These are phyloP conservation scores for Fabriciana adippe DNA, from an alignment of 2,888 invertebrate genomes.

Conservation along the genomic window DNA sequence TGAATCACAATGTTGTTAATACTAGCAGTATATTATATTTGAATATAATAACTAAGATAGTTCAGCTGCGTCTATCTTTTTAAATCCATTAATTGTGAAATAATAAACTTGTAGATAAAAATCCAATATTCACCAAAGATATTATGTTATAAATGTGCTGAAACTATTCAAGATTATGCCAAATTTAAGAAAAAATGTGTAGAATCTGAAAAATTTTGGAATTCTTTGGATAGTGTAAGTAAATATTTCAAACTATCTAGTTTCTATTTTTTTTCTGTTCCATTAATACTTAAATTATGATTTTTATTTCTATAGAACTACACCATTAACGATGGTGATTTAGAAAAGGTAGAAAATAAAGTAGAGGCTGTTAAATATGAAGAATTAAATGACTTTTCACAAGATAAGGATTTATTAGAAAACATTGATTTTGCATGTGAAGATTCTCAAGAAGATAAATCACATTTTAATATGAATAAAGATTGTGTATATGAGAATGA, in stretches of 20 bases:
- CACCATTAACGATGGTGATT: no score
- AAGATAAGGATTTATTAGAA: not conserved
- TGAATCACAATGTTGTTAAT: not conserved
- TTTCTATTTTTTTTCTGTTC: not conserved
- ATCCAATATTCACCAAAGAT: constrained; percentile 3
- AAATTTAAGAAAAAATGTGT: constrained; percentile 20
- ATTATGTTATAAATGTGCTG: constrained; percentile 18
- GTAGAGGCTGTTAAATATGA: not conserved
- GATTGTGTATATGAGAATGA: not conserved
- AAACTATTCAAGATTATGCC: constrained; percentile 16
- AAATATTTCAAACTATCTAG: not conserved
- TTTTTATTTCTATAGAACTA: not conserved
- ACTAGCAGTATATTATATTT: not conserved
- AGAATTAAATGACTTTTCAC: not conserved
- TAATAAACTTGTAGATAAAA: constrained; percentile 1
- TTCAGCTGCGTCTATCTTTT: not conserved
- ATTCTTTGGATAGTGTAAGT: constrained; percentile 11
- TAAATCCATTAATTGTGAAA: not conserved
- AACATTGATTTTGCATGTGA: not conserved
- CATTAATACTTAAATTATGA: not conserved
- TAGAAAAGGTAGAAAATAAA: constrained; percentile 10
- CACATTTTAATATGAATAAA: not conserved
- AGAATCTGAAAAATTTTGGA: constrained; percentile 18
- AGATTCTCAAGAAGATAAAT: not conserved
- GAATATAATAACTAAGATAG: not conserved